Evolutionary conservation across 2,113 vertebrate genomes (phyloP).

Genomic region (Mastomys coucha): DNA sequence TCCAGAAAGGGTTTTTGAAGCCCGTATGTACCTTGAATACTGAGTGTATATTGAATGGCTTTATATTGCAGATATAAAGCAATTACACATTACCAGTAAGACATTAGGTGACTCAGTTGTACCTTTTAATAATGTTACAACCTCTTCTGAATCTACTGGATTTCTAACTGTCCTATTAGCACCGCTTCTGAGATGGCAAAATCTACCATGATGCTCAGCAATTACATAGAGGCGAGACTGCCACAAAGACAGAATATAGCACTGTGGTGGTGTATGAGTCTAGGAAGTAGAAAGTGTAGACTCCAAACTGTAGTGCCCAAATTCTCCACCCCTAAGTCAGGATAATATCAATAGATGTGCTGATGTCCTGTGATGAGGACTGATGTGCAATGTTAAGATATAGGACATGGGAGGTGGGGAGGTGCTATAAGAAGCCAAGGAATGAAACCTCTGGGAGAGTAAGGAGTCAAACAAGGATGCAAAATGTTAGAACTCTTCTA

Average conservation of each 20-base stretch:
- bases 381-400: not conserved
- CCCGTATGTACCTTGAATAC: not conserved
- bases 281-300: not conserved
- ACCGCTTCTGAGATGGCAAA: not conserved
- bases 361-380: not conserved
- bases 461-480: not conserved
- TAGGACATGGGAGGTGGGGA: not conserved
- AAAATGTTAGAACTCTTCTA: not conserved
- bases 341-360: not conserved
- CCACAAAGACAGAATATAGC: not conserved
- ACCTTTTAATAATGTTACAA: not conserved
- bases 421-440: not conserved
- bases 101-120: not conserved
- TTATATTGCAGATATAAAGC: not conserved
- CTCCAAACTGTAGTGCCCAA: not conserved
- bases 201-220: not conserved
- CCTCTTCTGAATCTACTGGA: not conserved
- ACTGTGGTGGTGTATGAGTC: not conserved
- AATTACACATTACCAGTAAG: too few relatives aligned
- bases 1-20: not conserved
- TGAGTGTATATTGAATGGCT: not conserved
- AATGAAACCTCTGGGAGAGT: not conserved
- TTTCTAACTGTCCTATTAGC: not conserved
- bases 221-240: not conserved
- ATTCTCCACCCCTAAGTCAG: not conserved